A percentile compares a stretch with the other conserved stretches of the same genome.
These are phyloP conservation scores for Vespertilio murinus DNA, from an alignment of 2,797 vertebrate genomes.

Conservation along the genomic window DNA sequence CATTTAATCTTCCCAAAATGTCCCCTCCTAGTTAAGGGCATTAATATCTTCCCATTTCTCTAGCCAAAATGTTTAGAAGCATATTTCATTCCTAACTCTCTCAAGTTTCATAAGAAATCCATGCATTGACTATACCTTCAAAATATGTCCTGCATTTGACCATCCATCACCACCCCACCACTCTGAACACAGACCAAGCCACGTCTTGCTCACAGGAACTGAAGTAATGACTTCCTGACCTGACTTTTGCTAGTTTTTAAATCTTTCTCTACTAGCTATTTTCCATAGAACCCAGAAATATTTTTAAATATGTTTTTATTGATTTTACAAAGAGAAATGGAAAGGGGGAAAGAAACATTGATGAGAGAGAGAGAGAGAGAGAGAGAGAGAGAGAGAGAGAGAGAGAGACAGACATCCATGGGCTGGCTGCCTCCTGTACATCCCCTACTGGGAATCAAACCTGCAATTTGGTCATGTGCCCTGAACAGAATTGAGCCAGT, in stretches of 20 bases:
- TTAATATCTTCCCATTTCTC: background rate
- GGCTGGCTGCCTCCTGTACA: too few species aligned
- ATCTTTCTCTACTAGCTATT: background rate
- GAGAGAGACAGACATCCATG: too few species aligned
- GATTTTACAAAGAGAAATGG: too few species aligned
- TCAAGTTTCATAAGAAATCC: background rate
- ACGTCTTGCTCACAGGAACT: background rate
- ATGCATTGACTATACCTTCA: background rate
- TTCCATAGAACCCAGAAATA: background rate
- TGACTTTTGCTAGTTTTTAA: background rate
- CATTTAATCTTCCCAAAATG: background rate
- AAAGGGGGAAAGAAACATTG: too few species aligned
- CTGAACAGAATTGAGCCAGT: too few species aligned
- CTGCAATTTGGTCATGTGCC: too few species aligned
- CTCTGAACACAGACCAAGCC: background rate
- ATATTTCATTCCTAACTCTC: background rate
- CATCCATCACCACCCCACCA: background rate
- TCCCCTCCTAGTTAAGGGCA: background rate
- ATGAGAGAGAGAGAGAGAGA: too few species aligned
- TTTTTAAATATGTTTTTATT: background rate
- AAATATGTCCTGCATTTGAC: background rate
- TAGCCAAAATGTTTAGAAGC: background rate
- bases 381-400: too few species aligned
- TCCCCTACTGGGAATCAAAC: too few species aligned
- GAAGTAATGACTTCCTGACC: background rate